Evolutionary conservation across 1,140 invertebrate genomes (phyloP).

Genomic region (Drosophila sp.): DNA sequence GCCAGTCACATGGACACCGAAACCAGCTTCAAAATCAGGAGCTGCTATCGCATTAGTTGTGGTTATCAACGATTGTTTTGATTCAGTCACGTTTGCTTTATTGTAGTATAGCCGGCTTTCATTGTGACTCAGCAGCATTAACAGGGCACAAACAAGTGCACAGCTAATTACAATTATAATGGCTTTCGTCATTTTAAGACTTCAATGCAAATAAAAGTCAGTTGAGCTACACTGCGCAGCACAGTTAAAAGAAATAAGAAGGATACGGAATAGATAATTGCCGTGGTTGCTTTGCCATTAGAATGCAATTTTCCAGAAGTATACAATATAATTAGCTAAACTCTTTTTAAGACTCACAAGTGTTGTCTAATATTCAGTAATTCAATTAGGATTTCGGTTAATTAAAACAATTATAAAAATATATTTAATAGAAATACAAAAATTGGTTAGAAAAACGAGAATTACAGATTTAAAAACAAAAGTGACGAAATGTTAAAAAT

Average conservation of each 20-base stretch:
- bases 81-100: neutral
- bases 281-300: neutral
- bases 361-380: no score
- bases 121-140: constrained; percentile 40
- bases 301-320: neutral
- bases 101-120: neutral
- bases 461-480: no score
- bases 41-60: neutral
- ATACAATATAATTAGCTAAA: neutral
- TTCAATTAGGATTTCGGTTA: no score
- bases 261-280: neutral
- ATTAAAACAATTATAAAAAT: no score
- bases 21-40: neutral
- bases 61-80: neutral
- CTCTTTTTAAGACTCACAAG: neutral
- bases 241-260: neutral
- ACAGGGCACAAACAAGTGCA: constrained; percentile 31
- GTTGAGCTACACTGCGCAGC: constrained; percentile 39
- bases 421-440: no score
- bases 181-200: constrained; percentile 56
- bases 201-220: constrained; percentile 22
- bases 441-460: no score
- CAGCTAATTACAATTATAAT: constrained; percentile 71
- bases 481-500: no score
- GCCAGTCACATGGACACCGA: neutral